These are phyloP conservation scores for Raphicerus campestris DNA, from an alignment of 2,113 vertebrate genomes.

Conservation along the genomic window DNA sequence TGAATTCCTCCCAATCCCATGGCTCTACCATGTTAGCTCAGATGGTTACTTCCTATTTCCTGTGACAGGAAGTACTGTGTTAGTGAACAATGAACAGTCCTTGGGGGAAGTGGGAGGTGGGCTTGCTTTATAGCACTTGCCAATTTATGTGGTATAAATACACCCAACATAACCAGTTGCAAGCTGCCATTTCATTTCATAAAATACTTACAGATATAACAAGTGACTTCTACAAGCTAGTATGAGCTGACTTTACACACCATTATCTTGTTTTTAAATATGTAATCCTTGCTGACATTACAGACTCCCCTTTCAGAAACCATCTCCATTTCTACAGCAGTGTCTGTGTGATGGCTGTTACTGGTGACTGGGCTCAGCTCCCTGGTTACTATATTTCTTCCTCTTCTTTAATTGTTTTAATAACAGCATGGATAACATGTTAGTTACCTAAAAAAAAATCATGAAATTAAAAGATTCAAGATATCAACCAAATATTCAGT, in stretches of 20 bases:
- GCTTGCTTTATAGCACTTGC: not conserved
- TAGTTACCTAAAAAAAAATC: not conserved
- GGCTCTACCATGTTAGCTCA: not conserved
- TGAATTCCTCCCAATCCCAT: not conserved
- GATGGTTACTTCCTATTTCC: not conserved
- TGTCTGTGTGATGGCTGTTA: not conserved
- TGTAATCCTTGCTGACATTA: not conserved
- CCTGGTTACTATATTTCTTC: not conserved
- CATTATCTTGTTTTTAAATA: not conserved
- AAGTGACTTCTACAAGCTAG: not conserved
- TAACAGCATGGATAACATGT: not conserved
- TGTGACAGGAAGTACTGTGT: not conserved
- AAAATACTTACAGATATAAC: not conserved
- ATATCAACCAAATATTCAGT: not conserved
- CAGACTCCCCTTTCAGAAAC: not conserved
- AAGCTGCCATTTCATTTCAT: not conserved
- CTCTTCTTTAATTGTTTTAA: not conserved
- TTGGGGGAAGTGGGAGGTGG: too few species aligned
- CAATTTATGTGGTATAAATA: not conserved
- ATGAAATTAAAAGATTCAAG: not conserved
- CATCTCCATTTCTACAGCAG: rapidly evolving
- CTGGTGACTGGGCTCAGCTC: not conserved
- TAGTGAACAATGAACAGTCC: not conserved
- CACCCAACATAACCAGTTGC: not conserved
- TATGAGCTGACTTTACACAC: not conserved